Base-by-base conservation (phyloP, 2,113 vertebrate species). In the Amphiprion percula region DNA sequence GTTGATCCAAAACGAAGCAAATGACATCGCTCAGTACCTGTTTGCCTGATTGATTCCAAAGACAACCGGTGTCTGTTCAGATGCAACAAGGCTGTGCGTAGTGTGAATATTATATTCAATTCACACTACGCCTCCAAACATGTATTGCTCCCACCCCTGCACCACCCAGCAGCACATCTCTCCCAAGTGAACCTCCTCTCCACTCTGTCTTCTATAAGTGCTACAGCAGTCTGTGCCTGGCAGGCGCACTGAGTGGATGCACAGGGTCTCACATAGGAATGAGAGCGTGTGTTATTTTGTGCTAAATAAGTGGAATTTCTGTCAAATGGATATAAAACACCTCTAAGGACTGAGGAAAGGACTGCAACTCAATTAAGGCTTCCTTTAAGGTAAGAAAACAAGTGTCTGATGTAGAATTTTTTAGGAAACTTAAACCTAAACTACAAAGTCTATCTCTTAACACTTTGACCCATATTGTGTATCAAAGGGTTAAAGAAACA, bases 331-430 rank as follows among this genome's bases (percentile, higher is more conserved):
- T 58, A 12, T 17, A 1, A 1, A 44, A 0, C 56, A 41, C 21
- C 62, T 74, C 33, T 46, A 14, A 50, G 0, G 6, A 41, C 17
- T 21, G 44, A 63, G 52, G 21, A 41, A 28, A 58, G 23, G 63
- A 56, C 30, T 47, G 41, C 21, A 33, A 46, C 30, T 54, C 2
- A 14, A 15, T n/a, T n/a, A 23, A 10, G n/a, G 4, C 15, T 33
- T 54, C 1, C 60, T 56, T 10, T 15, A 59, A 88, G 91, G 89
- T 92, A 83, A 87, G 86, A 75, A 60, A 19, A 28, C 7, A 11
- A 56, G 5, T 1, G 1, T 9, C 0, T 26, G 1, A 0, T 17
- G 4, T 44, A 15, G 11, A 50, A 16, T 50, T 28, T 19, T 71
- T 74, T 49, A 7, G 3, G 12, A 63, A 23, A 78, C 4, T 16